Evolutionary conservation across 2,113 vertebrate genomes (phyloP).

Genomic region (Spheniscus mendiculus): DNA sequence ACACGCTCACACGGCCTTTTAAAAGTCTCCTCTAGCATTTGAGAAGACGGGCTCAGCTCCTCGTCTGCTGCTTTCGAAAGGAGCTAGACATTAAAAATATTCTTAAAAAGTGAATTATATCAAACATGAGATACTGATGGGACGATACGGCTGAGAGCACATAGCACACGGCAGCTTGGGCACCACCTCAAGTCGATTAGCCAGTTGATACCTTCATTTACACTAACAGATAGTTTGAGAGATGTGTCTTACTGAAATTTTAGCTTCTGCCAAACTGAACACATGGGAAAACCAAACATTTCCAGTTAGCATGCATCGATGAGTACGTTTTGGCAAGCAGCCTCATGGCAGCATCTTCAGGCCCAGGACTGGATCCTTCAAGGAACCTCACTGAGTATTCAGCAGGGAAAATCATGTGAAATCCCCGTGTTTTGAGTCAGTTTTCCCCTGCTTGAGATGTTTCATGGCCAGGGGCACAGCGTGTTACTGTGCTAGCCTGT

Average conservation of each 20-base stretch:
- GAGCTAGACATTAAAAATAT: not conserved
- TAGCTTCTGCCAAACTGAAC: not conserved
- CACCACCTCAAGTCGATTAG: not conserved
- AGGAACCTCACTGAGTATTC: not conserved
- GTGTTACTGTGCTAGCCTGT: not conserved
- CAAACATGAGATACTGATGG: not conserved
- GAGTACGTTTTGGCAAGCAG: not conserved
- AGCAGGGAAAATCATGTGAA: not conserved
- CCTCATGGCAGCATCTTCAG: not conserved
- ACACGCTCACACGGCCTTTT: accelerated
- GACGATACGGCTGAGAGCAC: accelerated
- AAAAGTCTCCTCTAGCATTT: not conserved
- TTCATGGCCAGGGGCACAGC: not conserved
- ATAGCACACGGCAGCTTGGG: not conserved
- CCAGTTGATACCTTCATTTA: not conserved
- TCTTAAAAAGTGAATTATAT: not conserved
- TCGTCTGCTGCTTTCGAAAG: not conserved
- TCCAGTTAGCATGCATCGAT: not conserved
- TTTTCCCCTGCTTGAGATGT: not conserved
- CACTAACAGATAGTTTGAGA: not conserved
- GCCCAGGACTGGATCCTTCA: not conserved
- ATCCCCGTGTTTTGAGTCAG: not conserved
- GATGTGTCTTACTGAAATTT: not conserved
- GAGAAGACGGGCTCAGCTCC: not conserved
- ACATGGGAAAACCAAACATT: not conserved